Base-by-base conservation (phyloP, 30 jellyfish, hydroid and myxozoan species). In the Phacellophora camtschatica region DNA sequence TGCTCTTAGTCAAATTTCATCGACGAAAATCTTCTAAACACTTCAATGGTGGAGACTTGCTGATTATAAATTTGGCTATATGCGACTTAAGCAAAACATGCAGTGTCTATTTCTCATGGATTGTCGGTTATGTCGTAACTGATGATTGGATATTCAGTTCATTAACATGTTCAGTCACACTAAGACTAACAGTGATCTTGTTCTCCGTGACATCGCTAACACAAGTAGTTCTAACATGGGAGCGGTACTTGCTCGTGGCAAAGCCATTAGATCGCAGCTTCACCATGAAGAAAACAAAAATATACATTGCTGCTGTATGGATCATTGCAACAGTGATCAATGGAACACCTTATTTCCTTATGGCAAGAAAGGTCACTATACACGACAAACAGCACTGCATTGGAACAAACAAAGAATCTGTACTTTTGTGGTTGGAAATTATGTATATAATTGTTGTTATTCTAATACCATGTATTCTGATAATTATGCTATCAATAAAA, bases 131-230 rank as follows among this genome's bases (percentile, higher is more conserved):
- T 34, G 63, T 62, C 16, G 48, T 78, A 5, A 18, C 41, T 8
- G 34, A 62, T 33, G 24, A 23, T 19, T 78, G 90, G 90, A 22
- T 61, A 41, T 45, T 59, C 66, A 39, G 56, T 43, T 9, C 27
- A 19, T 6, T 59, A 25, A 2, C 74, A 29, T 78, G 90, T 66
- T 32, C 68, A 15, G 57, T 29, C 0, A 43, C 63, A 11, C 80
- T 61, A 5, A 63, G 34, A 45, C 37, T 50, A 3, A 77, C 27
- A 7, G 64, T 78, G 6, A 63, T 78, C 15, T 75, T 78, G 5
- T 78, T 78, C 71, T 78, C 90, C 16, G 90, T 78, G 63, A 78
- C 81, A 31, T 78, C 90, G 30, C 12, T 78, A 7, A 78, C 90
- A 7, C 74, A 61, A 2, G 62, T 78, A 5, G 74, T 78, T 8